Evolutionary conservation across 1,140 invertebrate species (phyloP), one percentile per base, ranked within the genome.

Genomic region (Teleopsis dalmanni): DNA sequence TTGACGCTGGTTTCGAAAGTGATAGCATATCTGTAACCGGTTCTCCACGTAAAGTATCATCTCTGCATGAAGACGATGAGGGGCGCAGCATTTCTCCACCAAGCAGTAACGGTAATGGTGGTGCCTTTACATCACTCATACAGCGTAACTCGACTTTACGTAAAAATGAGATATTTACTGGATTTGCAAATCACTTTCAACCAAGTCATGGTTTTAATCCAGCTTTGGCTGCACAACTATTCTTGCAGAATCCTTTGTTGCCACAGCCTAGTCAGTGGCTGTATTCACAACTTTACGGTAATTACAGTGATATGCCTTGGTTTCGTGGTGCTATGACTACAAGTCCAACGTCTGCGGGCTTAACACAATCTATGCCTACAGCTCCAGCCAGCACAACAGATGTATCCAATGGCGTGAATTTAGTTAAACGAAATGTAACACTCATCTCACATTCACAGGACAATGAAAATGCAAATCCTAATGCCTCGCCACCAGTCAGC

Each of bases 181-280:
- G 73, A n/a, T 65, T 76, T 33, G 52, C 63, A n/a, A 59, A 73
- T 7, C 57, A 68, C 27, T 56, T 68, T 23, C 60, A 72, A 25
- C 63, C 72, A 3, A 50, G 61, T 22, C 70, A 72, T 2, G 75
- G 74, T 51, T 81, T 83, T 63, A 81, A 82, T 58, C 81, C 80
- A 41, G 81, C 81, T 21, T 60, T 83, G 57, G 81, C 81, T 6
- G 81, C 81, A 4, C 81, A 81, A 63, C 67, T 85, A 31, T 84
- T 85, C 57, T 69, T 85, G 21, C 84, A 84, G 59, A 78, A 81
- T 4, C 82, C 83, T 0, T 67, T 85, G 8, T 58, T 84, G 31
- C 81, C 82, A n/a, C 81, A 82, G 3, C 81, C 82, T 2, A 81
- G 81, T 26, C 82, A 83, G 45, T 85, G 82, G 82, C 69, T 85